Evolutionary conservation across 2,888 invertebrate species (phyloP).

Genomic region (Ectropis crepuscularia): DNA sequence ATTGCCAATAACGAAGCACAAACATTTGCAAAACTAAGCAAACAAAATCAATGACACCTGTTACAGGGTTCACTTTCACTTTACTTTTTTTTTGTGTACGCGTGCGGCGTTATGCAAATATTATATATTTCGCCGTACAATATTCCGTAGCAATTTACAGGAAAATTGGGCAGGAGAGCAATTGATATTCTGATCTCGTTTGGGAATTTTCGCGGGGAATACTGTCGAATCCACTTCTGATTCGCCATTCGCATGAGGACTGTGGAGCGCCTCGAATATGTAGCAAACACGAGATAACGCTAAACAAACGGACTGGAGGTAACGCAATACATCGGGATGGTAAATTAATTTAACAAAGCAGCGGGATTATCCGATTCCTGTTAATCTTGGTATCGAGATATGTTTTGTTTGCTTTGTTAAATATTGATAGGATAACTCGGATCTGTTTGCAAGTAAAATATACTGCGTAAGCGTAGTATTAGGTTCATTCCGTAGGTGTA

Average conservation of each 20-base stretch:
- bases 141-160: conserved; percentile 75
- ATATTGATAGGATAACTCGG: not conserved
- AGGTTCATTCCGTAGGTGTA: no score
- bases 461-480: not conserved
- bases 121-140: conserved; percentile 71
- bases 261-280: conserved; percentile 36
- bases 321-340: conserved; percentile 23
- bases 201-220: conserved; percentile 72
- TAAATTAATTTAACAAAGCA: conserved; percentile 40
- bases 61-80: conserved; percentile 71
- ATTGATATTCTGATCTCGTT: conserved; percentile 80
- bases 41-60: conserved; percentile 72
- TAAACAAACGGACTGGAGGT: conserved; percentile 38
- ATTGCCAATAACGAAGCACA: conserved; percentile 48
- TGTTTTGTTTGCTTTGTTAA: conserved; percentile 22
- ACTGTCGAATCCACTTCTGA: conserved; percentile 66
- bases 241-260: conserved; percentile 62
- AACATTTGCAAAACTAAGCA: conserved; percentile 59
- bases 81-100: conserved; percentile 64
- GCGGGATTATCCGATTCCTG: conserved; percentile 33
- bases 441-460: not conserved
- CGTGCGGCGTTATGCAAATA: conserved; percentile 69
- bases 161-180: conserved; percentile 76
- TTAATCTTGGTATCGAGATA: conserved; percentile 32
- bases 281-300: conserved; percentile 46